Evolutionary conservation across 2,113 vertebrate genomes (phyloP), one percentile per base, ranked within the genome.

Genomic region (Phalacrocorax brasilianus): DNA sequence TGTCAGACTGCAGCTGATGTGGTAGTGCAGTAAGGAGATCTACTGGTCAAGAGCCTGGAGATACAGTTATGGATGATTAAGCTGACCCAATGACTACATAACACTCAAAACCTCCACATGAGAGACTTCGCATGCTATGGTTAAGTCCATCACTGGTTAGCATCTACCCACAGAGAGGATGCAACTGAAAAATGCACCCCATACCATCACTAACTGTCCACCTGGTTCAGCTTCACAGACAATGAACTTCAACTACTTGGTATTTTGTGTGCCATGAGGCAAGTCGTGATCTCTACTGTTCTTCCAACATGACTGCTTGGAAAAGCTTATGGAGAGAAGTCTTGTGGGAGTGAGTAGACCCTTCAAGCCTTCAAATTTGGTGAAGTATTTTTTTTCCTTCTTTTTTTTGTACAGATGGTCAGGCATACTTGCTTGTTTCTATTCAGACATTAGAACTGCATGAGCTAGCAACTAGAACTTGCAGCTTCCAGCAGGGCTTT

Each of bases 361-460:
- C 49, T 40, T 83, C 14, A 68, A 65, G 28, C 8, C 53, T 72
- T 56, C 13, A 27, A 8, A 67, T 26, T 5, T 59, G 20, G 6
- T 61, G 18, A 53, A 33, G 1, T 24, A 20, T 8, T 55, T 15
- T 44, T 55, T 17, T 17, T 5, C 6, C 8, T 38, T 23, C 38
- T 44, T 11, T 45, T 49, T 74, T 66, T 35, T 40, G 12, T 49
- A 8, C 1, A 3, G 19, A 52, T 0, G 0, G 22, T 52, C 26
- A 56, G 28, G 18, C 18, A 67, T 35, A 50, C 14, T 52, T 71
- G 33, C 16, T 44, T 76, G 12, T 85, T 89, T 74, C 65, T 68
- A 33, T 23, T 55, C 0, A 11, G n/a, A 24, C 9, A 2, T 18
- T 40, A 66, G 58, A 49, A 42, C 15, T n/a, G 32, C 11, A 6